Base-by-base conservation (phyloP, 2,888 invertebrate species). In the Blastobasis adustella region DNA sequence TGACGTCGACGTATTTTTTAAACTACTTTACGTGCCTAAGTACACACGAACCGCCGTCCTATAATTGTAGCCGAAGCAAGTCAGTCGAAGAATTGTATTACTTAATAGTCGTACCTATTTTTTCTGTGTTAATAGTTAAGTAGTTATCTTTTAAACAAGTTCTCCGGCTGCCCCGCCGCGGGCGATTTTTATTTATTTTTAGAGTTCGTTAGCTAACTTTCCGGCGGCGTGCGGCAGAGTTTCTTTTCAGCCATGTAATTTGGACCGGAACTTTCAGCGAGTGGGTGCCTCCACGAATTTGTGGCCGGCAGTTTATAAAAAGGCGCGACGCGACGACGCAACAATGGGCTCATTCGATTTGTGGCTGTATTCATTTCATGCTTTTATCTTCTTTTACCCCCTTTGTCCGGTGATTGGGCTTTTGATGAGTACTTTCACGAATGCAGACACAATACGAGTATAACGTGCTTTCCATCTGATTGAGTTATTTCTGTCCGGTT, bases 341-440 rank as follows among this genome's bases (percentile, higher is more conserved):
- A 76, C 76, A 79, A 77, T 73, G 62, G 69, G 55, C 66, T 74
- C 72, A 82, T 79, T 79, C 73, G 77, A 82, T 80, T 81, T 76
- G 69, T 65, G 71, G 39, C 52, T 54, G 51, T 54, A 54, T 54
- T 52, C 62, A 61, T 67, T 68, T 65, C 63, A 61, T 60, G 59
- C 61, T 57, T 56, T 62, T 60, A 59, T 59, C 56, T 60, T 51
- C 50, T 62, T 65, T 56, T 58, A 58, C 59, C 57, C 57, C 57
- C 57, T 64, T 61, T 60, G 55, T 59, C 57, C 53, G 54, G 57
- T 56, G 58, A 61, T 61, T 59, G 56, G 57, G 53, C 57, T 59
- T 57, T 57, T 52, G 54, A 58, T 54, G 58, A 54, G 50, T 60
- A 54, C 54, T 54, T 57, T 46, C 49, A n/a, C n/a, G n/a, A n/a